Evolutionary conservation across 1,140 invertebrate species (phyloP).

Genomic region (Apis florea): DNA sequence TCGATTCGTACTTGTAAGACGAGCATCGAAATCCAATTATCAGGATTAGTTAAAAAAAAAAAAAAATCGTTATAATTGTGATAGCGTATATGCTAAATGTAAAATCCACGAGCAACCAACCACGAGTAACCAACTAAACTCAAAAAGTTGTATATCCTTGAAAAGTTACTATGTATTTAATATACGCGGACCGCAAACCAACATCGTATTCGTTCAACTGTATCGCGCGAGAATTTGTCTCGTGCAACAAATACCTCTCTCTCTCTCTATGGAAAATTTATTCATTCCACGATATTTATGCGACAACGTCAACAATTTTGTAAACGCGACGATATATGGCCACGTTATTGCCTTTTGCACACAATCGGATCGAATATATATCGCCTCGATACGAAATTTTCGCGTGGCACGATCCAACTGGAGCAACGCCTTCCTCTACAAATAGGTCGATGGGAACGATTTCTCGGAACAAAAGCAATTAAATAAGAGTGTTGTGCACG

Average conservation of each 20-base stretch:
- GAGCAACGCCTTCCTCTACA: neutral
- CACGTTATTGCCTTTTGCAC: neutral
- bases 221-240: neutral
- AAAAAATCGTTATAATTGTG: neutral
- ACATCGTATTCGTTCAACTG: neutral
- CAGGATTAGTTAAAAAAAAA: no score
- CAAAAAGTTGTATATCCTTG: neutral
- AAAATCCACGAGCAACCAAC: neutral
- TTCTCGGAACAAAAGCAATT: no score
- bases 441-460: neutral
- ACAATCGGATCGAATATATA: neutral
- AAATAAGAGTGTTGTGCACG: neutral
- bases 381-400: neutral
- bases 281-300: neutral
- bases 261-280: neutral
- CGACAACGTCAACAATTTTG: neutral
- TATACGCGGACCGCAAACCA: neutral
- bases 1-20: no score
- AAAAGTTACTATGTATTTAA: neutral
- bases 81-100: neutral
- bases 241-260: neutral
- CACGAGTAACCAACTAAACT: neutral
- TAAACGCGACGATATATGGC: neutral
- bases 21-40: no score
- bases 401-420: neutral